Evolutionary conservation across 2,797 vertebrate genomes (phyloP), one percentile per base, ranked within the genome.

Genomic region (Rhodeus uyekii): DNA sequence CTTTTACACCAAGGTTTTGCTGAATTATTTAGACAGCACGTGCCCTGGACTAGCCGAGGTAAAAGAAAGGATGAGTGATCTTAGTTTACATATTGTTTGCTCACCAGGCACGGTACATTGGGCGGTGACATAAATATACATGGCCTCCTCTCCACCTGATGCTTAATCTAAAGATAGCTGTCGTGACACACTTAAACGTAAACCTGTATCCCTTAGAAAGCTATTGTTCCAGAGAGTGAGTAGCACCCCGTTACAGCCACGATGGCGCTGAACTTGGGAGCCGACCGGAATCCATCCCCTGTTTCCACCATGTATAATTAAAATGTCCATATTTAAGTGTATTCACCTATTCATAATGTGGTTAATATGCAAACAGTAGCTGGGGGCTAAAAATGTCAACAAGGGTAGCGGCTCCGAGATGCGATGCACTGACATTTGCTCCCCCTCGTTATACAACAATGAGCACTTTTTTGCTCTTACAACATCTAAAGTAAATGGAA

Each of bases 31-130:
- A 88, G 65, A 29, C 9, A 19, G 76, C 78, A 78, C 32, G 78
- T 88, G 80, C 86, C 74, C 73, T 24, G 34, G 39, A 67, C 42
- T 72, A 29, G 29, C 71, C 53, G 74, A 79, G 87, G 77, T 89
- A 83, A 84, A 83, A 83, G 77, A 83, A 86, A 68, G 86, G 86
- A 80, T 90, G 86, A 78, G 83, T 86, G 82, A 87, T 82, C 87
- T 89, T 89, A 84, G 76, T 73, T 88, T 89, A 88, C 85, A 78
- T 85, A 83, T 86, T 69, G 74, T 82, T 78, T 84, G 84, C 48
- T 69, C 81, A 44, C 42, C 14, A 6, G 71, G 48, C 81, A 81
- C 29, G 60, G 72, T 78, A 84, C 67, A 84, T n/a, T 27, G 80
- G 29, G 46, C 39, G 75, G 61, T 78, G 67, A 84, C 84, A 85